A percentile compares a stretch with the other conserved stretches of the same genome.
Evolutionary conservation across 2,113 vertebrate species (phyloP).

Genomic region (Stomatorhinus ivindoensis): DNA sequence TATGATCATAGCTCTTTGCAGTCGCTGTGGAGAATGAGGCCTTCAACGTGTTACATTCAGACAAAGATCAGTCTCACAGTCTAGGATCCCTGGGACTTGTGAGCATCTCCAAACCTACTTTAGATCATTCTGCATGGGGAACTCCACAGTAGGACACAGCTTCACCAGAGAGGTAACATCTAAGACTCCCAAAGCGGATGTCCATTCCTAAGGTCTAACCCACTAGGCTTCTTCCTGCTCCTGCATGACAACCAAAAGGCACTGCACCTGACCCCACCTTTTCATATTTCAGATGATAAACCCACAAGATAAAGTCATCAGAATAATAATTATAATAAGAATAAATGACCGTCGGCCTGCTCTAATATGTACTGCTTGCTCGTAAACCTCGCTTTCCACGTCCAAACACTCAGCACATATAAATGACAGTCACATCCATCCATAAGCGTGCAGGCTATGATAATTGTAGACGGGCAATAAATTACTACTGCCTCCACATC

Average conservation of each 20-base stretch:
- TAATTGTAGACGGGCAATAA: constrained; percentile 75
- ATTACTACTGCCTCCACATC: constrained; percentile 75
- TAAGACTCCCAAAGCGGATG: not conserved
- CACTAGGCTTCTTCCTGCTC: not conserved
- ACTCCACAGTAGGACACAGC: not conserved
- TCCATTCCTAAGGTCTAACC: not conserved
- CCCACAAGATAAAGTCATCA: not conserved
- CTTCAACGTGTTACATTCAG: not conserved
- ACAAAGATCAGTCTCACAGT: not conserved
- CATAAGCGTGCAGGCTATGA: constrained; percentile 62
- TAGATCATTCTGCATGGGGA: not conserved
- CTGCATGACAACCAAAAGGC: not conserved
- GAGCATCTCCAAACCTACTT: not conserved
- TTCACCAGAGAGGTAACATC: not conserved
- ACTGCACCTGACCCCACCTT: not conserved
- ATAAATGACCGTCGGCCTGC: not conserved
- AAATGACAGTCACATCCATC: constrained; percentile 70
- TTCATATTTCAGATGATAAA: not conserved
- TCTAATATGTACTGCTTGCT: not conserved
- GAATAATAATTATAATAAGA: not conserved
- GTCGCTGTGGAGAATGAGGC: not conserved
- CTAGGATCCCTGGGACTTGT: not conserved
- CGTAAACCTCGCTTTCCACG: not conserved
- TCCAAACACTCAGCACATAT: constrained; percentile 48
- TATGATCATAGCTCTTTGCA: not conserved